Percentiles rank a stretch among this genome's conserved stretches.
phyloP scores from a whole-genome alignment of 2,888 invertebrate species.

The Microctonus aethiopoides region DNA sequence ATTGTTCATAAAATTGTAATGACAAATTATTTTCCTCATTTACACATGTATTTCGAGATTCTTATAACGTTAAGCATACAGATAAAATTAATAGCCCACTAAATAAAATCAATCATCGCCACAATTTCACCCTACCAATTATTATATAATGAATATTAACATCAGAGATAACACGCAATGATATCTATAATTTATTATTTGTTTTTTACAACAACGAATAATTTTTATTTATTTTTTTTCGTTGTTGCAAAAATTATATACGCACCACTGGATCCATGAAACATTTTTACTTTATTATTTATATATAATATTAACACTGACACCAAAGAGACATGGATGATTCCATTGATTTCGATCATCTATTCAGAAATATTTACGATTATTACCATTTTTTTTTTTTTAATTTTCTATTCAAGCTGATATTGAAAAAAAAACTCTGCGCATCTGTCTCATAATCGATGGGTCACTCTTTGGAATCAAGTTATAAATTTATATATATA shows the following conservation, averaged over 20 bases:
- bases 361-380: neutral
- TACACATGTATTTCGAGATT: conserved; percentile 47
- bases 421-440: too few species aligned
- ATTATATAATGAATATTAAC: conserved; percentile 42
- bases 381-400: neutral
- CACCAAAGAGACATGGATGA: conserved; percentile 41
- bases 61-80: conserved; percentile 41
- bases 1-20: neutral
- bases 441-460: neutral
- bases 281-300: neutral
- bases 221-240: conserved; percentile 29
- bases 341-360: neutral
- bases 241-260: conserved; percentile 27
- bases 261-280: neutral
- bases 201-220: conserved; percentile 31
- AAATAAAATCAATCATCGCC: conserved; percentile 26
- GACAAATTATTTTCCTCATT: conserved; percentile 29
- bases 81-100: conserved; percentile 39
- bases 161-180: conserved; percentile 41
- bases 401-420: conserved; percentile 1
- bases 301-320: conserved; percentile 31
- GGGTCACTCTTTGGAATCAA: conserved; percentile 38
- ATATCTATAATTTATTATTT: conserved; percentile 21
- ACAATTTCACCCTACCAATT: conserved; percentile 19
- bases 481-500: conserved; percentile 25